Evolutionary conservation across 2,888 invertebrate species (phyloP), one percentile per base, ranked within the genome.

Genomic region (Lasioglossum oenotherae): DNA sequence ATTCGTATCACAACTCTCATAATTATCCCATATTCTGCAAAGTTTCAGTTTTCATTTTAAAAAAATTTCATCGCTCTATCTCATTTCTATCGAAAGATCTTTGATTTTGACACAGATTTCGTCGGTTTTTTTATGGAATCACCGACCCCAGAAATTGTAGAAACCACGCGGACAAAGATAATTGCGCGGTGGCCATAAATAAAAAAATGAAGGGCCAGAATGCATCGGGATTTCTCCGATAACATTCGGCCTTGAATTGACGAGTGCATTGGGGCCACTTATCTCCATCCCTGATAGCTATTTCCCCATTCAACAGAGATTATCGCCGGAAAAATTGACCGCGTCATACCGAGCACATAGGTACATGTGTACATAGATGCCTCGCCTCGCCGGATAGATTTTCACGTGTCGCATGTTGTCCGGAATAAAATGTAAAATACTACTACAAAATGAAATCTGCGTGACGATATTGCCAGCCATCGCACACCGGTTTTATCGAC

Each of bases 241-340:
- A 83, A 57, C 23, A n/a, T 16, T 4, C 14, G 60, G 49, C 12
- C 12, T 5, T 19, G 31, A 84, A 88, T 88, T 88, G 84, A 86
- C 60, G 82, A 69, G 31, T 77, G 27, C 60, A 74, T 27, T 2
- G 78, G 74, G 75, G 31, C 49, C 78, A 69, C 73, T 82, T 81
- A 77, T 88, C 80, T 85, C 80, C 69, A 27, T 69, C 27, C 41
- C 19, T 57, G 75, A 81, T 72, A 35, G 53, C 16, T 64, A 38
- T 53, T 71, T 44, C 27, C 41, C 44, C 72, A 31, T 44, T n/a
- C 49, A 49, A 38, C 12, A 38, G 23, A 74, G 84, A 88, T 88
- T 87, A 86, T 73, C n/a, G 67, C 6, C 31, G 44, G 77, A 87
- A 88, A 88, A 88, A 86, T 84, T 14, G 27, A 71, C n/a, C 1